phyloP scores from a whole-genome alignment of 2,888 invertebrate species.

The Epicampocera succincta region DNA sequence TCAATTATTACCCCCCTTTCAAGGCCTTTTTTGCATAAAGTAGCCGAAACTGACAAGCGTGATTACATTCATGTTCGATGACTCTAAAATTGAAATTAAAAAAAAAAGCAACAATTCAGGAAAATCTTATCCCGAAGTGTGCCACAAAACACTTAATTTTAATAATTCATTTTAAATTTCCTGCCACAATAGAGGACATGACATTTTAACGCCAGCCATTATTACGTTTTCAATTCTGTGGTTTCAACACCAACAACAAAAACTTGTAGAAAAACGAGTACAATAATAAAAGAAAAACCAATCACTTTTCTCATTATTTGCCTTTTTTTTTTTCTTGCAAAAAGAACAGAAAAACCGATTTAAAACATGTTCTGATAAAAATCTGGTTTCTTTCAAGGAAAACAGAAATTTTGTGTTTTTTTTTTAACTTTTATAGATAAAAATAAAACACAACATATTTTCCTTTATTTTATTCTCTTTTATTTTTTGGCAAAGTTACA shows the following conservation, averaged over 20 bases:
- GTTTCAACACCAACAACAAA: constrained; percentile 5
- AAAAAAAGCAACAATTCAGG: neutral
- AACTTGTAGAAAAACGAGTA: constrained; percentile 10
- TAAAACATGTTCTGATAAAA: constrained; percentile 58
- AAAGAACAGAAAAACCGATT: constrained; percentile 13
- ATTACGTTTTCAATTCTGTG: constrained; percentile 28
- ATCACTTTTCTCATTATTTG: constrained; percentile 62
- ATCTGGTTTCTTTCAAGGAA: constrained; percentile 60
- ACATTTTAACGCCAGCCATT: constrained; percentile 20
- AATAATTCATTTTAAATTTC: neutral
- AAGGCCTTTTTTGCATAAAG: too few species aligned
- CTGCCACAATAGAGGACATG: constrained; percentile 16
- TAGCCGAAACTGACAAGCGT: too few species aligned
- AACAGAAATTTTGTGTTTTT: constrained; percentile 41
- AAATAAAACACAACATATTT: constrained; percentile 1
- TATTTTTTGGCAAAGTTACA: constrained; percentile 64
- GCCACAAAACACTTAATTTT: neutral
- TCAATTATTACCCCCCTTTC: too few species aligned
- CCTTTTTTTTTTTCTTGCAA: neutral
- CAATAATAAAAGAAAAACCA: constrained; percentile 42
- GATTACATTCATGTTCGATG: too few species aligned
- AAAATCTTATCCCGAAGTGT: neutral
- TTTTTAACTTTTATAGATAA: constrained; percentile 24
- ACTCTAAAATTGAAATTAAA: neutral
- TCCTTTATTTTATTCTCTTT: neutral